Evolutionary conservation across 2,888 invertebrate species (phyloP), one percentile per base, ranked within the genome.

Genomic region (Erebia epiphron): DNA sequence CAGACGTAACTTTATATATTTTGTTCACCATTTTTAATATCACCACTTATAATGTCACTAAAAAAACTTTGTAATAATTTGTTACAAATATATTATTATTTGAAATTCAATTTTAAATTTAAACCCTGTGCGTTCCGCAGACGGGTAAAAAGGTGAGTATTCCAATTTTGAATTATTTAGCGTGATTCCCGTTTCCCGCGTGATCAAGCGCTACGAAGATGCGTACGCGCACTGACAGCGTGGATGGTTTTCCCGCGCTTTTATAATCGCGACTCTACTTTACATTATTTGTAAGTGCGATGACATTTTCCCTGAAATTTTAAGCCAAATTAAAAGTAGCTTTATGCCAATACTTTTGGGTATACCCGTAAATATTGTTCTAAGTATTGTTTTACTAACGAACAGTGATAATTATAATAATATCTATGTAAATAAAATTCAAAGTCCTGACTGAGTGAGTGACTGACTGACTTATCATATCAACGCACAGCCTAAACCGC

Each of bases 21-120:
- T 90, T 88, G 58, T 85, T 90, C 83, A 88, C 89, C 92, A 92
- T 92, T 83, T 84, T 89, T 10, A 68, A 57, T 58, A 61, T 16
- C 43, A 46, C 18, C 49, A 54, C 16, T 18, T 54, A n/a, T n/a
- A 18, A 9, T 16, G 2, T 16, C 52, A 52, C 52, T n/a, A n/a
- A 16, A 52, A 52, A 16, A 16, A n/a, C 5, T n/a, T 0, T 8
- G 4, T 35, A 35, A 35, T 35, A 35, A 35, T 35, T 35, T 35
- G 7, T 35, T 35, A 5, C 0, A 35, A 7, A 7, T 35, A 35
- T 35, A 7, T 7, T 35, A 7, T 35, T 35, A 35, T 5, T 35
- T 35, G 35, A 35, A 35, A 35, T 35, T 35, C 5, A 35, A 35
- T 35, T 35, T 7, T 35, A 5, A 35, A 26, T 26, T 35, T 2